These are phyloP conservation scores for Sinocyclocheilus grahami DNA, from an alignment of 2,113 vertebrate species.

Conservation along the genomic window DNA sequence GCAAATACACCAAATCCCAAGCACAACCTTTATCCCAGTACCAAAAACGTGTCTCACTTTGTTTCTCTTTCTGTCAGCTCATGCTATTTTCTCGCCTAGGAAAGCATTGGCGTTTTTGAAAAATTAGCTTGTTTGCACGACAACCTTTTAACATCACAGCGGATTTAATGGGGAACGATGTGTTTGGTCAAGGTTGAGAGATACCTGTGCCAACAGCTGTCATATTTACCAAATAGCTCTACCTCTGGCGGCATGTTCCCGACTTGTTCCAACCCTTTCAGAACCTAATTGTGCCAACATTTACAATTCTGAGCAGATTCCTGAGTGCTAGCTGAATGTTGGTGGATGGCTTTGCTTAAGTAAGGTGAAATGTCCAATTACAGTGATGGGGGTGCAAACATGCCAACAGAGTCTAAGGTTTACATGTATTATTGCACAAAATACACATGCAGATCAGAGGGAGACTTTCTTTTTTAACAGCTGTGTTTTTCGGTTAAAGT, in stretches of 20 bases:
- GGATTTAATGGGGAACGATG: slow-evolving; percentile 9
- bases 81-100: background rate
- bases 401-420: background rate
- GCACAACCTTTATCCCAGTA: slow-evolving; percentile 23
- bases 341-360: slow-evolving; percentile 19
- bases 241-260: slow-evolving; percentile 40
- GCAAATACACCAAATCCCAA: slow-evolving; percentile 5
- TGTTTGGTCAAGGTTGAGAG: background rate
- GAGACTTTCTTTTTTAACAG: background rate
- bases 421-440: slow-evolving; percentile 3
- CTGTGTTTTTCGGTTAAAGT: background rate
- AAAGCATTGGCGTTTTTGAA: slow-evolving; percentile 34
- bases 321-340: background rate
- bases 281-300: slow-evolving; percentile 40
- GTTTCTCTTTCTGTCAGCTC: slow-evolving; percentile 39
- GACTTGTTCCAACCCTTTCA: slow-evolving; percentile 43
- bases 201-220: slow-evolving; percentile 45
- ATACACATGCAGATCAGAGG: background rate
- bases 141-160: slow-evolving; percentile 37
- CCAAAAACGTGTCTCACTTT: slow-evolving; percentile 10
- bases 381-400: slow-evolving; percentile 8
- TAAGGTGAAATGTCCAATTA: background rate
- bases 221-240: slow-evolving; percentile 53
- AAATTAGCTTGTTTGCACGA: slow-evolving; percentile 41
- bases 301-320: slow-evolving; percentile 18